Evolutionary conservation across 2,888 invertebrate genomes (phyloP).

Genomic region (Drosophila meridionalis): DNA sequence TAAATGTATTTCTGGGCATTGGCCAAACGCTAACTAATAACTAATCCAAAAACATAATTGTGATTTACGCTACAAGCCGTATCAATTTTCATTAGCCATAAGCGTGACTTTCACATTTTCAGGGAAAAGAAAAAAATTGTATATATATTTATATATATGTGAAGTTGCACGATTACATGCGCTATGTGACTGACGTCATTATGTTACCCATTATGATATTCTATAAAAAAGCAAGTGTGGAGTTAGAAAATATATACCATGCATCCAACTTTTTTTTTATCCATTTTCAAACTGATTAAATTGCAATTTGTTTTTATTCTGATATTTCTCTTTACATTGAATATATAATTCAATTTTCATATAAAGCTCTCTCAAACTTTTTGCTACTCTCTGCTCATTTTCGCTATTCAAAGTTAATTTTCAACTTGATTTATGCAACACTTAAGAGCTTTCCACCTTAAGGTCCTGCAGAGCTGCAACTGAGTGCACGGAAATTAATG

Average conservation of each 20-base stretch:
- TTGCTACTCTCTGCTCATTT: background rate
- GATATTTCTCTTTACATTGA: background rate
- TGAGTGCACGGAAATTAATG: conserved; percentile 38
- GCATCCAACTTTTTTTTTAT: too few relatives aligned
- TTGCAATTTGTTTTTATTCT: background rate
- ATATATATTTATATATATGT: background rate
- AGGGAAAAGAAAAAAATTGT: background rate
- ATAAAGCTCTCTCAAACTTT: background rate
- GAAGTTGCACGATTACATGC: conserved; percentile 15
- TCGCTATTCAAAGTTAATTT: conserved; percentile 1
- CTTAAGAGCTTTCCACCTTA: conserved; percentile 11
- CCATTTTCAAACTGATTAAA: background rate
- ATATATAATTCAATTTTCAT: background rate
- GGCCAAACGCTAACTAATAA: conserved; percentile 55
- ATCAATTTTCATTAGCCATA: conserved; percentile 49
- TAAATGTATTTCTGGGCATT: conserved; percentile 51
- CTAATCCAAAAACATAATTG: conserved; percentile 64
- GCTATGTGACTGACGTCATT: conserved; percentile 14
- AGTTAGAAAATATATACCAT: too few relatives aligned
- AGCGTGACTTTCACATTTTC: conserved; percentile 41
- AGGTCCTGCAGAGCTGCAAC: conserved; percentile 1
- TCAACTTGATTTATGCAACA: conserved; percentile 62
- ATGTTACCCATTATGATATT: too few relatives aligned
- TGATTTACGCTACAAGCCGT: conserved; percentile 55
- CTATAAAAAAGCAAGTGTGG: background rate